phyloP scores from a whole-genome alignment of 2,888 invertebrate species.

The Allophyes oxyacanthae region DNA sequence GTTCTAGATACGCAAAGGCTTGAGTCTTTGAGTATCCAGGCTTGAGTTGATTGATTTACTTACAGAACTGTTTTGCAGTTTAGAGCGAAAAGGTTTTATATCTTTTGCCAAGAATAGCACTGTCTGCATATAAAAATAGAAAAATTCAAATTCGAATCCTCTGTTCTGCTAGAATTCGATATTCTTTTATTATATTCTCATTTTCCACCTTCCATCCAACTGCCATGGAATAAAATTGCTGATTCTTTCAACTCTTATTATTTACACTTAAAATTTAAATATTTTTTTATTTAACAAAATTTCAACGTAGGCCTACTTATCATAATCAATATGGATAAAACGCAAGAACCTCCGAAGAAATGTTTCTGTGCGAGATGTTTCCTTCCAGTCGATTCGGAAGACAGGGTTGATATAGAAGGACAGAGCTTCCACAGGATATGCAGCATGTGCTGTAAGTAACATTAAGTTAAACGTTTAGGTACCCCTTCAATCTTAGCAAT shows the following conservation, averaged over 20 bases:
- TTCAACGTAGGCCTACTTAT: conserved; percentile 44
- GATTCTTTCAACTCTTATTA: conserved; percentile 60
- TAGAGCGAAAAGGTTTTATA: conserved; percentile 1
- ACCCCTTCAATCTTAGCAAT: neutral
- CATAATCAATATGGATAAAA: conserved; percentile 68
- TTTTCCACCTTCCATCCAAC: conserved; percentile 68
- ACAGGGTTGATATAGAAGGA: conserved; percentile 79
- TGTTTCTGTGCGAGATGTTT: conserved; percentile 84
- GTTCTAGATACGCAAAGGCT: no score
- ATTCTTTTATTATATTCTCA: conserved; percentile 63
- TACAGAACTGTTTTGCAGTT: neutral
- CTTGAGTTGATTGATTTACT: no score
- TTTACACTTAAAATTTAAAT: conserved; percentile 28
- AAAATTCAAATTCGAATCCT: conserved; percentile 53
- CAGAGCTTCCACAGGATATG: conserved; percentile 81
- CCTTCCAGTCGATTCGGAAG: conserved; percentile 74
- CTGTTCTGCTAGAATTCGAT: conserved; percentile 44
- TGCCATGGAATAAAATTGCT: conserved; percentile 69
- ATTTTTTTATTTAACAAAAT: conserved; percentile 57
- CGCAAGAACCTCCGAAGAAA: conserved; percentile 76
- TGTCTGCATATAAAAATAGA: conserved; percentile 25
- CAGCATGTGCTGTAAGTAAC: conserved; percentile 83
- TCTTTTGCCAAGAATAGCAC: conserved; percentile 13
- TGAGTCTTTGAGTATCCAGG: no score
- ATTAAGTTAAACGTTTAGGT: no score